These are phyloP conservation scores for Zeugodacus cucurbitae DNA, from an alignment of 1,140 invertebrate species.

Conservation along the genomic window DNA sequence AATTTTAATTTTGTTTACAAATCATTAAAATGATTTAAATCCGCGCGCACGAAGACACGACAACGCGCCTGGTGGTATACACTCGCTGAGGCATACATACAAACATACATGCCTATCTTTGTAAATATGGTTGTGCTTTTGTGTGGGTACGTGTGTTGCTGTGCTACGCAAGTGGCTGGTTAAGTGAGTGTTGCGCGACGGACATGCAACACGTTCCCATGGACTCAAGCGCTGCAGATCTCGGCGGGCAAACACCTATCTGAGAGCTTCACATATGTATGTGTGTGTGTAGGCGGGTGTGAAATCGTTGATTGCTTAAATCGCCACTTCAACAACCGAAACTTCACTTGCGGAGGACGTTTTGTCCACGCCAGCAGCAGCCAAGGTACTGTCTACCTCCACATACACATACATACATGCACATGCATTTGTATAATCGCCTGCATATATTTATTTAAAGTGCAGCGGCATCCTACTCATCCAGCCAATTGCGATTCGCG, in stretches of 20 bases:
- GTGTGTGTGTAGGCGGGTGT: constrained; percentile 14
- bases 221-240: too few species aligned
- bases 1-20: constrained; percentile 40
- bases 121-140: neutral
- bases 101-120: neutral
- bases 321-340: constrained; percentile 22
- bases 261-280: neutral
- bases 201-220: constrained; percentile 22
- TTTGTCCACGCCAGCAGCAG: neutral
- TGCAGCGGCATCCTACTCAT: constrained; percentile 20
- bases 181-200: neutral
- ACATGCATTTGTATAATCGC: neutral
- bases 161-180: neutral
- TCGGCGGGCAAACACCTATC: neutral
- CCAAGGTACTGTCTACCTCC: neutral
- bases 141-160: neutral
- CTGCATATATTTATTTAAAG: constrained; percentile 19
- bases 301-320: constrained; percentile 37
- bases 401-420: neutral
- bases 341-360: neutral
- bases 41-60: constrained; percentile 32
- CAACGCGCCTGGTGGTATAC: neutral
- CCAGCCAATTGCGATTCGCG: constrained; percentile 32
- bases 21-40: constrained; percentile 40
- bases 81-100: neutral